Base-by-base conservation (phyloP, 2,888 invertebrate species). In the Eulithis testata region DNA sequence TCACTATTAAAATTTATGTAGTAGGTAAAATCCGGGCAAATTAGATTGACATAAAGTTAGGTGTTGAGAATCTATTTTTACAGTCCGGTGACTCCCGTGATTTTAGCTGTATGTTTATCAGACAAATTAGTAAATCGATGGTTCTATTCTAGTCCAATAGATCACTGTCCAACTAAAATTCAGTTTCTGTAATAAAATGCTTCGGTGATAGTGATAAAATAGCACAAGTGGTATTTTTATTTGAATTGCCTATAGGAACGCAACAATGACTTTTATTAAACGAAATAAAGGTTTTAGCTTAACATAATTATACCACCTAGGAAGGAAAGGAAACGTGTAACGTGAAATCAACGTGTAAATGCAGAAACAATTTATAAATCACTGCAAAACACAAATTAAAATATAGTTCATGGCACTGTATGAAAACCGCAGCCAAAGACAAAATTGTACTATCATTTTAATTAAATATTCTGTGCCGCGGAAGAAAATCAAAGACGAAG, bases 61-160 rank as follows among this genome's bases (percentile, higher is more conserved):
- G 73, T 76, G 76, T 73, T 69, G 73, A 71, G 73, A 78, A 86
- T 87, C 86, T 82, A 77, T 84, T 76, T 76, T 69, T 67, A 66
- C 62, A 52, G 71, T 75, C 70, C 76, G 71, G 73, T 77, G 72
- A 77, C 72, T 73, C 68, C 63, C 56, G 73, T 83, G 72, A 76
- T 82, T 75, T 73, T 68, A 66, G 72, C 70, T 76, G 74, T 79
- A 82, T 44, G 82, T 79, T 47, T 21, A 49, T 21, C 9, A 80
- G 68, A 76, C 71, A 69, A 68, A 71, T 73, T 65, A 68, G 65
- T 63, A 61, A 36, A 66, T 70, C 59, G 56, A 68, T 65, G n/a
- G 43, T 71, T 49, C 49, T 21, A 45, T 71, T 49, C 49, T 21
- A 12, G 12, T 3, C 70, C 66, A 70, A 74, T 71, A 73, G 37